Conservation (phyloP, 2,888 invertebrate species). For the Listrodromus nycthemerus region DNA sequence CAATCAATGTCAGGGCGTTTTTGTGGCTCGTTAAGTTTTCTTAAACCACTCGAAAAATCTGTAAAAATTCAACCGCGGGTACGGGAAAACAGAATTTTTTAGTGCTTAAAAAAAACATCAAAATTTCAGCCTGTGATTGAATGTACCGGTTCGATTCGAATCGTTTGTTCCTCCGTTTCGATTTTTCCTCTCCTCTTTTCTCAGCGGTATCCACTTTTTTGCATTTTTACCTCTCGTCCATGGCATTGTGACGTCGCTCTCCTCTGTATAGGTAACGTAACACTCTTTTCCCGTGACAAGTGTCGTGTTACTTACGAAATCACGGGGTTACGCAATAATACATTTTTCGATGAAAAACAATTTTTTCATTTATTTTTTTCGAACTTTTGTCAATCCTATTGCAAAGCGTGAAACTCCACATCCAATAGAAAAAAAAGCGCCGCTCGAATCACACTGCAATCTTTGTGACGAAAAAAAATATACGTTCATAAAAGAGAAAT, state of each 20-base stretch:
- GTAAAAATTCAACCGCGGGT: slow-evolving; percentile 59
- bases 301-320: slow-evolving; percentile 77
- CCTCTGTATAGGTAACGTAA: slow-evolving; percentile 71
- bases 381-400: slow-evolving; percentile 23
- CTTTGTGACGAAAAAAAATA: background rate
- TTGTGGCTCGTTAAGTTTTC: slow-evolving; percentile 68
- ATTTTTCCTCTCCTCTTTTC: slow-evolving; percentile 39
- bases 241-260: slow-evolving; percentile 69
- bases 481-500: background rate
- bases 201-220: slow-evolving; percentile 51
- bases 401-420: slow-evolving; percentile 14
- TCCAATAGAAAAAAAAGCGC: background rate
- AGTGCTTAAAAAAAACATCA: slow-evolving; percentile 46
- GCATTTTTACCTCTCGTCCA: slow-evolving; percentile 49
- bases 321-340: slow-evolving; percentile 74
- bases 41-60: slow-evolving; percentile 60
- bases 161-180: slow-evolving; percentile 75
- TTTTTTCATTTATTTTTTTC: slow-evolving; percentile 26
- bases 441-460: slow-evolving; percentile 51
- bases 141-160: slow-evolving; percentile 78
- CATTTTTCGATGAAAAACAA: slow-evolving; percentile 36
- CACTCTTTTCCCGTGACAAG: slow-evolving; percentile 69
- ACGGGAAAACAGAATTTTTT: slow-evolving; percentile 69
- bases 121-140: slow-evolving; percentile 60
- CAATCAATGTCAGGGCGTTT: slow-evolving; percentile 75